Percentiles rank a stretch among this genome's conserved stretches.
Evolutionary conservation across 2,113 vertebrate genomes (phyloP).

Genomic region (Entomyzon cyanotis): DNA sequence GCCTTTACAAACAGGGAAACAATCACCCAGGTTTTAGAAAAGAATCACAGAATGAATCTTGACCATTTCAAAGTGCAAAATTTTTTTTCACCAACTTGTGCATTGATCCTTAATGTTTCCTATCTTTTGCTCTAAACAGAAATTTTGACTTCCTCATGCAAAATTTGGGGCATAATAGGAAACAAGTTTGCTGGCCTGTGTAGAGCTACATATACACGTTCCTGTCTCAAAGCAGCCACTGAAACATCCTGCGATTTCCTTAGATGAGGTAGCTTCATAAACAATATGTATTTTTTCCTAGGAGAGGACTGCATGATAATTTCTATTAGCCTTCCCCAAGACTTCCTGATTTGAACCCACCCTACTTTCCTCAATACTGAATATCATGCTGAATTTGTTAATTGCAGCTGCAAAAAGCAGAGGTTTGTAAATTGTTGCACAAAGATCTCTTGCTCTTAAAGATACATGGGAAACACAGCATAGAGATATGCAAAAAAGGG

Average conservation of each 20-base stretch:
- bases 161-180: neutral
- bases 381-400: neutral
- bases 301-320: neutral
- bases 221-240: neutral
- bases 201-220: neutral
- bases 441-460: neutral
- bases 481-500: neutral
- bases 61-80: neutral
- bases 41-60: neutral
- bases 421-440: neutral
- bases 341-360: neutral
- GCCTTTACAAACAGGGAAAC: conserved; percentile 47
- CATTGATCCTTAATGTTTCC: neutral
- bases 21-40: neutral
- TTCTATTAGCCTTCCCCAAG: neutral
- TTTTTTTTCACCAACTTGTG: neutral
- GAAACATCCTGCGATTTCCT: neutral
- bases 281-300: neutral
- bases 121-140: neutral
- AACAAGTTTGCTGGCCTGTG: neutral
- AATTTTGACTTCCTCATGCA: neutral
- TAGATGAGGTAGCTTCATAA: neutral
- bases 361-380: neutral
- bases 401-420: neutral
- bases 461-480: neutral